Evolutionary conservation across 2,797 vertebrate genomes (phyloP).

Genomic region (Sphenopsis melanotis): DNA sequence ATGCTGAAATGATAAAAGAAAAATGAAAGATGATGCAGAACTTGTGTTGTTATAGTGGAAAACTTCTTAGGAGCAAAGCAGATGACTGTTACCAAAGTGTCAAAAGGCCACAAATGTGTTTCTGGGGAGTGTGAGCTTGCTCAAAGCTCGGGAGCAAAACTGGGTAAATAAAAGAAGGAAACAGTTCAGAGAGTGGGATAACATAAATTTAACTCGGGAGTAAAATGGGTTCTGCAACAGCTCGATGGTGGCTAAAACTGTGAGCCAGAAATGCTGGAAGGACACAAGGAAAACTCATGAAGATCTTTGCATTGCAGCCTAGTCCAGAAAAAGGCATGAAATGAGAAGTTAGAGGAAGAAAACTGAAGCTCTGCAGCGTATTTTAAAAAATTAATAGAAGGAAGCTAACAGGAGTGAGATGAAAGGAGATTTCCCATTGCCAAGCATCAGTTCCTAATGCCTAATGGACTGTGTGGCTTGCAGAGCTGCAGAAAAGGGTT

Average conservation of each 20-base stretch:
- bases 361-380: neutral
- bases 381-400: neutral
- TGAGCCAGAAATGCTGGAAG: neutral
- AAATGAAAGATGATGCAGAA: neutral
- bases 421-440: neutral
- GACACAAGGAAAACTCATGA: neutral
- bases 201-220: neutral
- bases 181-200: neutral
- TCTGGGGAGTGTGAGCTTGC: neutral
- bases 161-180: neutral
- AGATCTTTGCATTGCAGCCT: neutral
- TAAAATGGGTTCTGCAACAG: neutral
- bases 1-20: neutral
- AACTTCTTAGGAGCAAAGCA: neutral
- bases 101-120: neutral
- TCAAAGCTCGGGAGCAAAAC: neutral
- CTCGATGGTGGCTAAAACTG: neutral
- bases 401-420: neutral
- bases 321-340: neutral
- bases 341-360: neutral
- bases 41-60: neutral
- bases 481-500: neutral
- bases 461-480: neutral
- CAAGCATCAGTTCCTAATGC: neutral
- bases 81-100: neutral